Conservation (phyloP, 2,888 invertebrate species). For the Philereme transversata region DNA sequence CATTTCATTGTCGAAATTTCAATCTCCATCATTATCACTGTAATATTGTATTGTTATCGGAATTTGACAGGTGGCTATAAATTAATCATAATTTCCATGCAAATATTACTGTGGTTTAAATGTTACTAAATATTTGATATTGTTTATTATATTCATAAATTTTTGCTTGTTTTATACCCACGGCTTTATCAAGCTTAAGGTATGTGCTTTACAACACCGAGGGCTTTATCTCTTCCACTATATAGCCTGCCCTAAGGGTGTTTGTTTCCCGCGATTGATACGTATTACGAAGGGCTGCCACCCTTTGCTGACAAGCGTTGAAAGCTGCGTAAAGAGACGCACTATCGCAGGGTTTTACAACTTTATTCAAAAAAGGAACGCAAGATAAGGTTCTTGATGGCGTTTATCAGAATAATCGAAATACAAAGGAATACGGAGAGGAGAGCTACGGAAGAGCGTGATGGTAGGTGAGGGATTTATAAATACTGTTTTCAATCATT, state of each 20-base stretch:
- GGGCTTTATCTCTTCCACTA: constrained; percentile 73
- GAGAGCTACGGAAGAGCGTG: no score
- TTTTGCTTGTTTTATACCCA: constrained; percentile 6
- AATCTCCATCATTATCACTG: no score
- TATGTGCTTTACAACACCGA: constrained; percentile 30
- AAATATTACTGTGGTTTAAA: no score
- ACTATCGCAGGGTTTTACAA: constrained; percentile 1
- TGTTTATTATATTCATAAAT: constrained; percentile 1
- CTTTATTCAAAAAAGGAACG: background rate
- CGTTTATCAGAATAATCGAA: no score
- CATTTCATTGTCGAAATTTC: no score
- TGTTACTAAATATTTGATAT: background rate
- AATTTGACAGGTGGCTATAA: background rate
- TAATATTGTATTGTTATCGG: background rate
- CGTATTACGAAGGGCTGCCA: constrained; percentile 39
- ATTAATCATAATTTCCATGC: no score
- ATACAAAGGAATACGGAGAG: no score
- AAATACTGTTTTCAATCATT: no score
- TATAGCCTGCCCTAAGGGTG: constrained; percentile 56
- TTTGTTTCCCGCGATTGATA: constrained; percentile 68
- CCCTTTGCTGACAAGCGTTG: constrained; percentile 10
- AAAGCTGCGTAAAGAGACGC: constrained; percentile 3
- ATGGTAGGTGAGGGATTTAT: no score
- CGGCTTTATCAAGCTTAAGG: constrained; percentile 32
- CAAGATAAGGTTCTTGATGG: no score